Percentiles rank a stretch among this genome's conserved stretches.
These are phyloP conservation scores for Acridotheres tristis DNA, from an alignment of 2,797 vertebrate species.

Conservation along the genomic window DNA sequence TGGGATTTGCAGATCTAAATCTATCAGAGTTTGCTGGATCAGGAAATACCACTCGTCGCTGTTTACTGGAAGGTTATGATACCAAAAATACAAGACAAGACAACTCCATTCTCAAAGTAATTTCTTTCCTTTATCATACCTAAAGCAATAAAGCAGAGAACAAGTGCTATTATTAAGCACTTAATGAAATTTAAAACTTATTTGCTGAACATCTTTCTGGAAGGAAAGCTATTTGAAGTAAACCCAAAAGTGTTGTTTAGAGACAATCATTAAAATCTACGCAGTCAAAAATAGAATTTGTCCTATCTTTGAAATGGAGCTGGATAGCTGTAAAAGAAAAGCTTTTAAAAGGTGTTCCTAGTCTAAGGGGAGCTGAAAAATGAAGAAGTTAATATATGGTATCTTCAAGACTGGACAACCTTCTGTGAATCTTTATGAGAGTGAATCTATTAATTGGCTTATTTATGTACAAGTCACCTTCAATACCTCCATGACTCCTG, in stretches of 20 bases:
- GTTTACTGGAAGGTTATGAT: conserved; percentile 97
- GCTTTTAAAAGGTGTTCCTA: neutral
- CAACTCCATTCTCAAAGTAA: conserved; percentile 98
- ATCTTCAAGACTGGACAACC: neutral
- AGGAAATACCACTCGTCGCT: conserved; percentile 92
- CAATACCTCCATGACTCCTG: neutral
- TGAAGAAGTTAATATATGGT: neutral
- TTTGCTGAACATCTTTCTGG: neutral
- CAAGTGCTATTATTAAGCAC: neutral
- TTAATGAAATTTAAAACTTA: neutral
- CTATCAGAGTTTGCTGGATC: conserved; percentile 96
- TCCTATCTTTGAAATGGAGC: neutral
- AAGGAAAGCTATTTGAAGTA: neutral
- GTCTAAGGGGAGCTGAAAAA: neutral
- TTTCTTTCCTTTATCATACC: neutral
- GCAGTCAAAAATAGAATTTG: neutral
- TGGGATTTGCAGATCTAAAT: conserved; percentile 97
- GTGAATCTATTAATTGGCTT: neutral
- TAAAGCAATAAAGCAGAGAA: neutral
- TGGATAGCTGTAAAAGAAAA: neutral
- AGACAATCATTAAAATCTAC: neutral
- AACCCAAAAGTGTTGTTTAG: neutral
- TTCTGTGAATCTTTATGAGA: neutral
- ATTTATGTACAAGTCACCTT: neutral
- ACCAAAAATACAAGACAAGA: conserved; percentile 98